These are phyloP conservation scores for Scyliorhinus canicula DNA, from an alignment of 2,797 vertebrate species.

Conservation along the genomic window DNA sequence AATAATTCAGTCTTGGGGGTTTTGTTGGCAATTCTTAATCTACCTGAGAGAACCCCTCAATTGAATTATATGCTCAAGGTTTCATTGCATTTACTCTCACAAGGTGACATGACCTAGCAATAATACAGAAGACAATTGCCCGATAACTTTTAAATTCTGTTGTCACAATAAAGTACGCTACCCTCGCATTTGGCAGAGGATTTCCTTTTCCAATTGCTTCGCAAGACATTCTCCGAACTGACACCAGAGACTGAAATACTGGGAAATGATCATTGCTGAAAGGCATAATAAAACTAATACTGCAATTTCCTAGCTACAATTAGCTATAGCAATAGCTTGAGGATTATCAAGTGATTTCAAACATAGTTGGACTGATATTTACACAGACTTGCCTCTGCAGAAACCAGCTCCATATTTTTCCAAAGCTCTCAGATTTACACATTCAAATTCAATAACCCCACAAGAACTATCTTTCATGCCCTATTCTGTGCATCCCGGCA, in stretches of 20 bases:
- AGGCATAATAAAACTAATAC: not conserved
- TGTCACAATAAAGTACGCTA: not conserved
- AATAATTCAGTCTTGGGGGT: not conserved
- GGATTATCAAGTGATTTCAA: not conserved
- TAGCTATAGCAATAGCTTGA: not conserved
- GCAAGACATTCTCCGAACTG: not conserved
- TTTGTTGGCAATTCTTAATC: not conserved
- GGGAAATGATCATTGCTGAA: not conserved
- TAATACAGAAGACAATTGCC: not conserved
- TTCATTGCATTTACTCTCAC: not conserved
- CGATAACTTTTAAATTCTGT: not conserved
- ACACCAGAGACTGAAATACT: not conserved
- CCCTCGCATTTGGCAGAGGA: not conserved
- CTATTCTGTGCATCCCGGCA: not conserved
- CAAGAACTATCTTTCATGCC: not conserved
- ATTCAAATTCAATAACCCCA: not conserved
- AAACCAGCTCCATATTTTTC: not conserved
- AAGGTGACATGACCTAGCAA: not conserved
- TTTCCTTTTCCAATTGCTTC: not conserved
- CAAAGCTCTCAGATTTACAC: not conserved
- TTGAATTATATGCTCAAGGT: not conserved
- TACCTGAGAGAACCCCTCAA: no score
- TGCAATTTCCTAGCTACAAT: not conserved
- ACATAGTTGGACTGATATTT: not conserved
- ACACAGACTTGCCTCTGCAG: not conserved